A percentile compares a stretch with the other conserved stretches of the same genome.
Evolutionary conservation across 2,888 invertebrate genomes (phyloP).

Genomic region (Mechanitis mazaeus): DNA sequence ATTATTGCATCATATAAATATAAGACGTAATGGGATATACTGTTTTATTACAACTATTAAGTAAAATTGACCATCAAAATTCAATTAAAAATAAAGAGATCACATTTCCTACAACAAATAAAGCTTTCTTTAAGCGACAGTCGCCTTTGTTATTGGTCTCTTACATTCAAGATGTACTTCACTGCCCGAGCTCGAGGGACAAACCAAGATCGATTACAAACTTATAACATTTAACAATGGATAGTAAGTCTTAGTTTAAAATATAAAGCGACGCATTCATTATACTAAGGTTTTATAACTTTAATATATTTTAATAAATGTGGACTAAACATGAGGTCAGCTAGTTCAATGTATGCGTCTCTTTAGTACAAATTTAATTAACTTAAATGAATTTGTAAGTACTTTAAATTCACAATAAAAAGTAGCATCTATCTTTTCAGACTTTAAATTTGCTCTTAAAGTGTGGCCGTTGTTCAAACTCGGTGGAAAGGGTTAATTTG

Average conservation of each 20-base stretch:
- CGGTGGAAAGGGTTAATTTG: constrained; percentile 6
- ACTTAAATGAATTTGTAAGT: constrained; percentile 21
- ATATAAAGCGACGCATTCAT: constrained; percentile 3
- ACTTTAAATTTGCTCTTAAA: constrained; percentile 20
- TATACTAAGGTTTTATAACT: neutral
- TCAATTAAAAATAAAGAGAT: constrained; percentile 75
- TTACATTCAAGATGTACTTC: too few relatives aligned
- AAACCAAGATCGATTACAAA: too few relatives aligned
- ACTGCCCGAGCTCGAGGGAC: too few relatives aligned
- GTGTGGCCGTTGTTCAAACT: constrained; percentile 18
- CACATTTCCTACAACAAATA: constrained; percentile 70
- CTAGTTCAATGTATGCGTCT: constrained; percentile 10
- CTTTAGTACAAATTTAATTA: constrained; percentile 12
- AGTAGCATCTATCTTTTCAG: constrained; percentile 25
- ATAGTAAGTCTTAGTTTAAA: too few relatives aligned
- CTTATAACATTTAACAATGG: too few relatives aligned
- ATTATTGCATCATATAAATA: constrained; percentile 45
- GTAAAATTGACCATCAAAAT: constrained; percentile 75
- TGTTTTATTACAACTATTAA: constrained; percentile 70
- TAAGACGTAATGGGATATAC: constrained; percentile 43
- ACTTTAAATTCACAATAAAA: constrained; percentile 15
- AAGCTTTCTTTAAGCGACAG: constrained; percentile 62
- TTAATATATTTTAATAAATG: neutral
- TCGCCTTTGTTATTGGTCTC: constrained; percentile 43
- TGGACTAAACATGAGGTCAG: neutral